phyloP scores from a whole-genome alignment of 2,113 vertebrate species.

The Arvicanthis niloticus region DNA sequence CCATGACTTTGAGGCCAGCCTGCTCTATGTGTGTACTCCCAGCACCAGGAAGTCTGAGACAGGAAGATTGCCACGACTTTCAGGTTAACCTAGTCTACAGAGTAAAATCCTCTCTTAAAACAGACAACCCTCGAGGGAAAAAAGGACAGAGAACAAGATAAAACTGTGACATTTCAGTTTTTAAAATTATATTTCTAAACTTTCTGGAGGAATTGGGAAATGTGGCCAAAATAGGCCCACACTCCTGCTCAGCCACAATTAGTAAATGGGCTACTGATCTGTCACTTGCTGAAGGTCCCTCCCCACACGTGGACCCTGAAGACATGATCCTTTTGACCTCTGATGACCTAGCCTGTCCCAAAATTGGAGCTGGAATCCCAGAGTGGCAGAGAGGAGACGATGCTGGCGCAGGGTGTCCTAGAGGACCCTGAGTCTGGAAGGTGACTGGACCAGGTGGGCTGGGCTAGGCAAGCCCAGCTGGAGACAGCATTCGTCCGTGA shows the following conservation, averaged over 20 bases:
- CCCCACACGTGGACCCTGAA: too few species aligned
- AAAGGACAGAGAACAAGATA: neutral
- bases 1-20: neutral
- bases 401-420: neutral
- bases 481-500: neutral
- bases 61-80: neutral
- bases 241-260: neutral
- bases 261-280: neutral
- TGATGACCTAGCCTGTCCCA: neutral
- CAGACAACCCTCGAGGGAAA: neutral
- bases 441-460: neutral
- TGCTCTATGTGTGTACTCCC: too few species aligned
- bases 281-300: neutral
- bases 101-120: neutral
- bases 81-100: neutral
- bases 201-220: constrained; percentile 33
- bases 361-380: neutral
- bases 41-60: neutral
- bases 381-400: neutral
- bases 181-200: neutral
- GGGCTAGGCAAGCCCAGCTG: neutral
- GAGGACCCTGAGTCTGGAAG: constrained; percentile 11
- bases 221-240: neutral
- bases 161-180: neutral
- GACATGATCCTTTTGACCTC: neutral